Evolutionary conservation across 2,888 invertebrate genomes (phyloP), one percentile per base, ranked within the genome.

Genomic region (Protonemura montana): DNA sequence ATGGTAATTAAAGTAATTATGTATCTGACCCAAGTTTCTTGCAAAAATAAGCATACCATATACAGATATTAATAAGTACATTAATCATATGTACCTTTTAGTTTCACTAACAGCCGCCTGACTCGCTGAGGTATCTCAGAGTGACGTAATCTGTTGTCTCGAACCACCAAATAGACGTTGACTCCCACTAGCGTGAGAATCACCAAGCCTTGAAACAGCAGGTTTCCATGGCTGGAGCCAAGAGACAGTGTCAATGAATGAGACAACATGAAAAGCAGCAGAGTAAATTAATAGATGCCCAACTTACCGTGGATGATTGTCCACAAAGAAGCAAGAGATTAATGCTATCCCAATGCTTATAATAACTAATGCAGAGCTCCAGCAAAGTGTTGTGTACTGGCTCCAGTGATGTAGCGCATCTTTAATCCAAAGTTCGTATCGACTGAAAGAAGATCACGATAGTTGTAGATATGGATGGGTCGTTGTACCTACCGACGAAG

Each of bases 121-220:
- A 92, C 90, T 89, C 92, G 91, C 41, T 90, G 89, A 76, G 93
- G 92, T 86, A 94, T 92, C 90, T 95, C 95, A 29, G 92, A 92
- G 88, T 94, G 94, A 35, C 95, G 92, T 87, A 95, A 90, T 89
- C 93, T 93, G 89, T 94, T 95, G 89, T 96, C 95, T 89, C 93
- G 93, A 76, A 94, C 90, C 27, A 95, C 94, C 86, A 95, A 90
- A 88, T 90, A 90, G 84, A 94, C 90, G 89, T 95, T 95, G 59
- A 94, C 89, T 29, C 92, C 87, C 80, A 94, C 91, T 85, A 94
- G 90, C 82, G 93, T 88, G 85, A 93, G 89, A 85, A 94, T 91
- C n/a, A 93, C 90, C 88, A 93, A 88, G 87, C 93, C 93, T 90
- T 94, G 93, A 83, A 91, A 92, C 59, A 94, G 92, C 87, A 93